Conservation (phyloP, 2,797 vertebrate species). For the Arnoldichthys spilopterus region DNA sequence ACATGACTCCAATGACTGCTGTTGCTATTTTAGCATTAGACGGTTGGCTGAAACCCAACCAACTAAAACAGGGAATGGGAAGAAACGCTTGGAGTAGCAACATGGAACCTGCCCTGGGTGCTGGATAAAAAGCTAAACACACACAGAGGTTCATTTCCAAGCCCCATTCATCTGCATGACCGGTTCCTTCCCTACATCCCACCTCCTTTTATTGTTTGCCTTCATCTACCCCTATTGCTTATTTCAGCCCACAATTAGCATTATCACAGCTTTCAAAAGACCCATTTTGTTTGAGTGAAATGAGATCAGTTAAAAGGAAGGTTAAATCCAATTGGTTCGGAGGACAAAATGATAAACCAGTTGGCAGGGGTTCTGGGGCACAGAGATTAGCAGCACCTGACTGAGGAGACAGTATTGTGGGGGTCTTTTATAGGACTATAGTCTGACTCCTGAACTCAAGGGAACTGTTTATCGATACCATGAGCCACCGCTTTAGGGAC, state of each 20-base stretch:
- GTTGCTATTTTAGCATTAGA: slow-evolving; percentile 65
- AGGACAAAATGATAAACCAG: slow-evolving; percentile 75
- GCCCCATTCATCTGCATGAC: slow-evolving; percentile 1
- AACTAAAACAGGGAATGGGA: not conserved
- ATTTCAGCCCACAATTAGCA: slow-evolving; percentile 74
- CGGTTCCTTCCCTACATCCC: not conserved
- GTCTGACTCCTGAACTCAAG: not conserved
- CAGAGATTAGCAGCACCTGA: slow-evolving; percentile 35
- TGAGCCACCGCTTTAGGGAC: not conserved
- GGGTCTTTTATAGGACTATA: slow-evolving; percentile 4
- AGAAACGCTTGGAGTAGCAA: not conserved
- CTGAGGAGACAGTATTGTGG: not conserved
- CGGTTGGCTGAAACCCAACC: not conserved
- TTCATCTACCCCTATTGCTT: slow-evolving; percentile 47
- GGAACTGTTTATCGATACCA: slow-evolving; percentile 23
- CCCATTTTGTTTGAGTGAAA: slow-evolving; percentile 75
- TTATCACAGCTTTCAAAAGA: slow-evolving; percentile 62
- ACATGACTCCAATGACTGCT: slow-evolving; percentile 64
- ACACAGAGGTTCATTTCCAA: slow-evolving; percentile 7
- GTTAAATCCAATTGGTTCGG: slow-evolving; percentile 74
- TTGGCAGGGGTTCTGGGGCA: slow-evolving; percentile 20
- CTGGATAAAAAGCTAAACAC: slow-evolving; percentile 13
- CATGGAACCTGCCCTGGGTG: not conserved
- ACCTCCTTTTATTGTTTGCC: slow-evolving; percentile 18
- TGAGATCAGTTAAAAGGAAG: slow-evolving; percentile 79